Base-by-base conservation (phyloP, 1,140 invertebrate species). In the Eumeta japonica region DNA sequence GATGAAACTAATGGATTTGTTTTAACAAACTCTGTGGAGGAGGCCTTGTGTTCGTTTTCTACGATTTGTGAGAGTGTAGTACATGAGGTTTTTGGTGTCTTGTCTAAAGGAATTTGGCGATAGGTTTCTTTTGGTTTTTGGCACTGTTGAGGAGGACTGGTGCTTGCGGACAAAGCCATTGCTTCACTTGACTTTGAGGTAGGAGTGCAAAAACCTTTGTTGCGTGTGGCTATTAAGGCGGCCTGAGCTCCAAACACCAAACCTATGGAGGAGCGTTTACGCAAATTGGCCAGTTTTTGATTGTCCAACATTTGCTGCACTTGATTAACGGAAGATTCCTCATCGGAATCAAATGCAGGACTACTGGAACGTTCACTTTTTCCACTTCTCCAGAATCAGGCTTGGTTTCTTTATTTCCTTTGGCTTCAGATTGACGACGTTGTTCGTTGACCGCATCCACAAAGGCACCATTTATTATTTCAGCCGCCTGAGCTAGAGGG, bases 311-410 rank as follows among this genome's bases (percentile, higher is more conserved):
- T n/a, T n/a, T n/a, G n/a, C n/a, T n/a, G n/a, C n/a, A n/a, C n/a
- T n/a, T n/a, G n/a, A n/a, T n/a, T 38, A 34, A 59, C 40, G 38
- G 60, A 56, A 13, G 62, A 50, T 43, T 92, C 89, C 30, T 97
- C 93, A 66, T 97, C 94, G 0, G 94, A 97, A 45, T 97, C 94
- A 67, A 97, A 97, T 0, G 90, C 91, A 0, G 94, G 93, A 61
- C 92, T 95, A 55, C 92, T 95, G 0, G 92, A 96, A 16, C 92
- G 77, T 65, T 98, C 90, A 2, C 93, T 7, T 89, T 89, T 63
- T 89, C 89, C 48, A 89, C 83, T 2, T 61, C 52, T 45, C 64
- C 62, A 54, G 74, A 43, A 52, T 76, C 53, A 67, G 77, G 35
- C 63, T 71, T 76, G 59, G 76, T 64, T 51, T 74, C 79, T 43